Conservation (phyloP, 2,113 vertebrate species). For the Sciurus niger region DNA sequence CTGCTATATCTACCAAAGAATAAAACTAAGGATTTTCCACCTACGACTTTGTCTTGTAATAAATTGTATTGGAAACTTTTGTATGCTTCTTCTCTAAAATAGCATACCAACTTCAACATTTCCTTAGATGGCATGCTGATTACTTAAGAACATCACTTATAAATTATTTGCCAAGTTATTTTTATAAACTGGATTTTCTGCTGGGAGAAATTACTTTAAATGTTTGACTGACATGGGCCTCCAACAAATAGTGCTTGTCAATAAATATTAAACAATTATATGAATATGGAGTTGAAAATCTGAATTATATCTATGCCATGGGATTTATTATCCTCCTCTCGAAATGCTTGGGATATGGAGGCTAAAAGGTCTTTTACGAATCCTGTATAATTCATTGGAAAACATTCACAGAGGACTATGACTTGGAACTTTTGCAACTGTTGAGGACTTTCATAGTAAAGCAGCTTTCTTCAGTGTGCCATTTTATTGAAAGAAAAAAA, state of each 20-base stretch:
- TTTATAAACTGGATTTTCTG: slow-evolving; percentile 73
- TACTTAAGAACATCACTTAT: slow-evolving; percentile 74
- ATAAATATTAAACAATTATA: slow-evolving; percentile 84
- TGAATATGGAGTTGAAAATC: slow-evolving; percentile 77
- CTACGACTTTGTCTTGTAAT: slow-evolving; percentile 69
- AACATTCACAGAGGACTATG: slow-evolving; percentile 33
- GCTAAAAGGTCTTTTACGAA: slow-evolving; percentile 78
- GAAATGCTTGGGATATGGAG: slow-evolving; percentile 58
- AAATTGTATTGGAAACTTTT: slow-evolving; percentile 72
- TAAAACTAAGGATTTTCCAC: slow-evolving; percentile 60
- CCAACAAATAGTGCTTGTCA: slow-evolving; percentile 77
- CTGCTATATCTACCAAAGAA: slow-evolving; percentile 59
- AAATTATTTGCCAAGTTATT: slow-evolving; percentile 79
- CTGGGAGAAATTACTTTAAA: slow-evolving; percentile 68
- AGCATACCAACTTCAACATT: slow-evolving; percentile 69
- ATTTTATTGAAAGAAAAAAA: neutral
- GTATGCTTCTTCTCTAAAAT: slow-evolving; percentile 69
- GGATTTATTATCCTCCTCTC: slow-evolving; percentile 72
- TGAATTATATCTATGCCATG: slow-evolving; percentile 54
- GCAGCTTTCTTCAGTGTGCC: neutral
- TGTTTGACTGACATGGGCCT: slow-evolving; percentile 60
- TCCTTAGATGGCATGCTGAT: slow-evolving; percentile 71
- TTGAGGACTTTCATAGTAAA: slow-evolving; percentile 26
- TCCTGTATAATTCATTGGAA: slow-evolving; percentile 80
- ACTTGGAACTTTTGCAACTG: slow-evolving; percentile 56